phyloP scores from a whole-genome alignment of 1,140 invertebrate genomes.

The Pteromalus puparum region DNA sequence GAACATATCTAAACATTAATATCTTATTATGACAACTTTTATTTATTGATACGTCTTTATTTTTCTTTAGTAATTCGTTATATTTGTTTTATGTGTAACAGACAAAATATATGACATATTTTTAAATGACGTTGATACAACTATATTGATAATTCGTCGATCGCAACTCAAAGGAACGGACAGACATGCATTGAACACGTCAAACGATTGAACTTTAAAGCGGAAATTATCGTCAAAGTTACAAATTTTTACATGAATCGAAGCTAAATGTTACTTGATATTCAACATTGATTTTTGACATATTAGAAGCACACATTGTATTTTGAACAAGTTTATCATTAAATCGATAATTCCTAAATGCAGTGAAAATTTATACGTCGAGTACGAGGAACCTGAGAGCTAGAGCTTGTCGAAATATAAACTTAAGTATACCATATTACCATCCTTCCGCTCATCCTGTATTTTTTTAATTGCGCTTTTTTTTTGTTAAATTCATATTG shows the following conservation, averaged over 20 bases:
- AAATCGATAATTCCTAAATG: conserved; percentile 37
- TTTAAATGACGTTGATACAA: conserved; percentile 11
- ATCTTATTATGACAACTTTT: conserved; percentile 40
- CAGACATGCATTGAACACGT: neutral
- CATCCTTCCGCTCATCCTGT: conserved; percentile 19
- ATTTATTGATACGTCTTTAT: conserved; percentile 29
- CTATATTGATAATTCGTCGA: conserved; percentile 22
- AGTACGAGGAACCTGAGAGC: conserved; percentile 36
- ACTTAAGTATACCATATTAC: conserved; percentile 37
- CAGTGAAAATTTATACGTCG: conserved; percentile 29
- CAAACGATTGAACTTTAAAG: conserved; percentile 14
- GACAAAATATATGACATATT: conserved; percentile 11
- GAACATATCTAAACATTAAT: conserved; percentile 32
- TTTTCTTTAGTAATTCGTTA: conserved; percentile 28
- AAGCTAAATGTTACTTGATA: conserved; percentile 31
- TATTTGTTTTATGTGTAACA: conserved; percentile 22
- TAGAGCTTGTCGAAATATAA: conserved; percentile 28
- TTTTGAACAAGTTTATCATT: conserved; percentile 27
- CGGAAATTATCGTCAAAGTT: neutral
- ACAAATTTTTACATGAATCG: conserved; percentile 3
- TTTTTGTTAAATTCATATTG: conserved; percentile 41
- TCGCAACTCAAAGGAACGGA: neutral
- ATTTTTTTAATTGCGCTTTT: conserved; percentile 22
- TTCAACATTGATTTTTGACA: conserved; percentile 45
- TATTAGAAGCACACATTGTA: conserved; percentile 47